Evolutionary conservation across 2,888 invertebrate species (phyloP).

Genomic region (Euzophera pinguis): DNA sequence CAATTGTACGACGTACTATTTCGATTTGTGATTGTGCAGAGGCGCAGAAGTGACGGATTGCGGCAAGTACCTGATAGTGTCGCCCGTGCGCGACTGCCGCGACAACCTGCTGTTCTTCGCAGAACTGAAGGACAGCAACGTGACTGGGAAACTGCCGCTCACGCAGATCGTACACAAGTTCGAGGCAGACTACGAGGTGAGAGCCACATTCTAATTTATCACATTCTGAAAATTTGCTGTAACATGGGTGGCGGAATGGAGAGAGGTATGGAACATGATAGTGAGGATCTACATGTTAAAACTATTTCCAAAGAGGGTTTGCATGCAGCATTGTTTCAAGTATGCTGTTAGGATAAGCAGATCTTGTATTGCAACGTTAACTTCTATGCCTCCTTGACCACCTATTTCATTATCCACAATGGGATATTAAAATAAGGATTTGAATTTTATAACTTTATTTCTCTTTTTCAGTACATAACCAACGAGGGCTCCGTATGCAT

Average conservation of each 20-base stretch:
- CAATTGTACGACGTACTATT: no score
- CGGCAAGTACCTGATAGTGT: constrained; percentile 92
- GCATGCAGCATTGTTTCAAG: no score
- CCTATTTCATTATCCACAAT: no score
- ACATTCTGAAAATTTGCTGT: no score
- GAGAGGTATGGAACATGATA: no score
- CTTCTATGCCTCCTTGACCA: no score
- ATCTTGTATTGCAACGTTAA: no score
- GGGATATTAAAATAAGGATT: constrained; percentile 22
- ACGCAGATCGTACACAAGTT: constrained; percentile 92
- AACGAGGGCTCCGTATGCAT: constrained; percentile 90
- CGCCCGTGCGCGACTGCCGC: constrained; percentile 92
- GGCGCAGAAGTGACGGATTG: constrained; percentile 93
- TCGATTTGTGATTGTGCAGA: constrained; percentile 68
- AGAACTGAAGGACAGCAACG: constrained; percentile 83
- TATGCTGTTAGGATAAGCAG: no score
- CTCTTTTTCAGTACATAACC: constrained; percentile 89
- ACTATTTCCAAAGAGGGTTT: no score
- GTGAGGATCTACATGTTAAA: no score
- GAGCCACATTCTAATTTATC: no score
- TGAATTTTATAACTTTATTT: not conserved
- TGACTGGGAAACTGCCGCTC: constrained; percentile 83
- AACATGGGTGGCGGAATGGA: no score
- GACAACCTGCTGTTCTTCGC: constrained; percentile 94
- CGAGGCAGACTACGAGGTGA: constrained; percentile 95